Conservation (phyloP, 2,888 invertebrate species). For the Nyleta sp. region DNA sequence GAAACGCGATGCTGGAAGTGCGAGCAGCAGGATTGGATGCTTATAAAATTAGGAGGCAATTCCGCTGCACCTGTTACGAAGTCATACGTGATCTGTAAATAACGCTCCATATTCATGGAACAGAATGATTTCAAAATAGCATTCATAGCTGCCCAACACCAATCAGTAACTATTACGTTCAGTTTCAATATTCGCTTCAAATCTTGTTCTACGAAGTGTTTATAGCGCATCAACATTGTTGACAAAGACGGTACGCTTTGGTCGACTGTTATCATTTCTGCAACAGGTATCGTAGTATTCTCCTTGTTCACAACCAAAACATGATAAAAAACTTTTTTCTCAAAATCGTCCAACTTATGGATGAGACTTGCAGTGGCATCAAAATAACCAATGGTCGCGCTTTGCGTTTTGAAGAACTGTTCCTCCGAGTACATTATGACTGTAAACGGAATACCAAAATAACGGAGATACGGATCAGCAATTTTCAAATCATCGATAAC, state of each 20-base stretch:
- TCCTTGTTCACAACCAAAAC: not conserved
- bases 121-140: not conserved
- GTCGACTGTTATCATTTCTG: conserved; percentile 4
- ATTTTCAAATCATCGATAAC: not conserved
- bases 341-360: not conserved
- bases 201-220: not conserved
- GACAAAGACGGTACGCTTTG: conserved; percentile 3
- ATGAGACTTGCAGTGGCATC: not conserved
- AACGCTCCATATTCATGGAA: conserved; percentile 1
- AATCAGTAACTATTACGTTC: conserved; percentile 11
- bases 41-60: not conserved
- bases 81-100: not conserved
- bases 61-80: not conserved
- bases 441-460: no score
- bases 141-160: conserved; percentile 35
- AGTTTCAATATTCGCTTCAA: not conserved
- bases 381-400: not conserved
- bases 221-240: conserved; percentile 9
- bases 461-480: conserved; percentile 3
- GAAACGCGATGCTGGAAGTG: conserved; percentile 18
- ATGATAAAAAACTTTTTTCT: conserved; percentile 8
- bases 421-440: no score
- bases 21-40: not conserved
- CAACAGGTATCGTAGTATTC: not conserved
- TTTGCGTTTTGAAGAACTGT: not conserved